These are phyloP conservation scores for Ferdinandea cuprea DNA, from an alignment of 2,888 invertebrate genomes.

Conservation along the genomic window DNA sequence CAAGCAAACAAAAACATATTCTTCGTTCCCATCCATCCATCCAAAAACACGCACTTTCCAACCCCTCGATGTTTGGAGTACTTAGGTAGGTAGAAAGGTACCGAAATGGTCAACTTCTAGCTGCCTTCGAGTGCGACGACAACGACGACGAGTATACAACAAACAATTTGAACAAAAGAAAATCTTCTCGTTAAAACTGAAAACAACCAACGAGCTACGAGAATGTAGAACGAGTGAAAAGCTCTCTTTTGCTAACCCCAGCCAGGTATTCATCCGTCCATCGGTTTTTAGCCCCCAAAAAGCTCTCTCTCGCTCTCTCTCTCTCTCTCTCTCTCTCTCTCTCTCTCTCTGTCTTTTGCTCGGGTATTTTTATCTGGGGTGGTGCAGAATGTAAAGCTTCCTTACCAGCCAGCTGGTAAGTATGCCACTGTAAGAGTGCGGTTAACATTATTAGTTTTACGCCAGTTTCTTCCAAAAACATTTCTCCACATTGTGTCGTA, in stretches of 20 bases:
- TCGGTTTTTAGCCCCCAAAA: slow-evolving; percentile 32
- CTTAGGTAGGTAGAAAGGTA: too few species aligned
- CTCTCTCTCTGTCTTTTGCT: slow-evolving; percentile 1
- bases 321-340: slow-evolving; percentile 47
- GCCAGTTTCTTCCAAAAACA: slow-evolving; percentile 71
- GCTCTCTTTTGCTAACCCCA: slow-evolving; percentile 30
- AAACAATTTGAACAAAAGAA: background rate
- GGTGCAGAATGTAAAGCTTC: slow-evolving; percentile 51
- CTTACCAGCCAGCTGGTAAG: slow-evolving; percentile 57
- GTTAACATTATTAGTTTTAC: slow-evolving; percentile 71
- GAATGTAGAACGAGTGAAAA: slow-evolving; percentile 20
- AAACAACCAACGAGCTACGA: slow-evolving; percentile 39
- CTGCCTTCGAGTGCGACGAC: slow-evolving; percentile 30
- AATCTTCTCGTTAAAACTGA: slow-evolving; percentile 6
- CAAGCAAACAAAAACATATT: background rate
- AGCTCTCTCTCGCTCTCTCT: slow-evolving; percentile 44
- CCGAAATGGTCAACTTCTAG: slow-evolving; percentile 42
- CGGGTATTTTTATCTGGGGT: slow-evolving; percentile 66
- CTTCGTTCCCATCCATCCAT: background rate
- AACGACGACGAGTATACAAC: slow-evolving; percentile 22
- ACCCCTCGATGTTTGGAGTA: background rate
- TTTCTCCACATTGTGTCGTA: slow-evolving; percentile 46
- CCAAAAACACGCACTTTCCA: slow-evolving; percentile 40
- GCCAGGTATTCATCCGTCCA: slow-evolving; percentile 36
- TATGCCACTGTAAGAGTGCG: slow-evolving; percentile 59